These are phyloP conservation scores for Bradypodion ventrale DNA, from an alignment of 2,797 vertebrate species.

Conservation along the genomic window DNA sequence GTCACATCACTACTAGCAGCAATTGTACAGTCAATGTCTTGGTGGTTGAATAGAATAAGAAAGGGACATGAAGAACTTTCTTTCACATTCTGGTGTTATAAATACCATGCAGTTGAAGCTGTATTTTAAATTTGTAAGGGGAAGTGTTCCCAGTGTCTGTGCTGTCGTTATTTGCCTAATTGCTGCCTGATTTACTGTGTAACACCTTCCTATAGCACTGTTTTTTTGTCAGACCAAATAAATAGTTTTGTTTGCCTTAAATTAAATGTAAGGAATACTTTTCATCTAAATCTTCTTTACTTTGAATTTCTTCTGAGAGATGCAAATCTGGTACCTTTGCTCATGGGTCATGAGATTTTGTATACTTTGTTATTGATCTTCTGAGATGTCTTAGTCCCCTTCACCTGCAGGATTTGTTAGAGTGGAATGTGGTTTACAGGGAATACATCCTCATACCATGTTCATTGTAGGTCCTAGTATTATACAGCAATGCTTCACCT, in stretches of 20 bases:
- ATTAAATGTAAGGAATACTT: slow-evolving; percentile 20
- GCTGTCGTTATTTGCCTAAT: slow-evolving; percentile 31
- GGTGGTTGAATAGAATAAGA: slow-evolving; percentile 3
- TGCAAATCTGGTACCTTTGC: slow-evolving; percentile 12
- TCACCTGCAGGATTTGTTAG: neutral
- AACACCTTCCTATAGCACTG: neutral
- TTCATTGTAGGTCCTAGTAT: neutral
- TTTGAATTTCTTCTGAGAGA: slow-evolving; percentile 22
- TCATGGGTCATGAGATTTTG: slow-evolving; percentile 17
- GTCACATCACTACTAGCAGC: neutral
- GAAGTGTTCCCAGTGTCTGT: slow-evolving; percentile 8
- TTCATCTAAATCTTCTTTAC: neutral
- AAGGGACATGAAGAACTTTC: slow-evolving; percentile 28
- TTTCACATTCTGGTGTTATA: slow-evolving; percentile 32
- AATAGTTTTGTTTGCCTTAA: slow-evolving; percentile 24
- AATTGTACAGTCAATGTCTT: slow-evolving; percentile 25
- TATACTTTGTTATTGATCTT: too few species aligned
- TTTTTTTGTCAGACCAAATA: slow-evolving; percentile 23
- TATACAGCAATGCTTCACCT: neutral
- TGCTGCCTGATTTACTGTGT: neutral
- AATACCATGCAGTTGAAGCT: slow-evolving; percentile 45
- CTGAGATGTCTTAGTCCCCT: neutral
- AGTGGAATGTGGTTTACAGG: neutral
- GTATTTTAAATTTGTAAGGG: slow-evolving; percentile 54
- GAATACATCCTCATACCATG: slow-evolving; percentile 14